These are phyloP conservation scores for Zeuzera pyrina DNA, from an alignment of 2,888 invertebrate genomes.

Conservation along the genomic window DNA sequence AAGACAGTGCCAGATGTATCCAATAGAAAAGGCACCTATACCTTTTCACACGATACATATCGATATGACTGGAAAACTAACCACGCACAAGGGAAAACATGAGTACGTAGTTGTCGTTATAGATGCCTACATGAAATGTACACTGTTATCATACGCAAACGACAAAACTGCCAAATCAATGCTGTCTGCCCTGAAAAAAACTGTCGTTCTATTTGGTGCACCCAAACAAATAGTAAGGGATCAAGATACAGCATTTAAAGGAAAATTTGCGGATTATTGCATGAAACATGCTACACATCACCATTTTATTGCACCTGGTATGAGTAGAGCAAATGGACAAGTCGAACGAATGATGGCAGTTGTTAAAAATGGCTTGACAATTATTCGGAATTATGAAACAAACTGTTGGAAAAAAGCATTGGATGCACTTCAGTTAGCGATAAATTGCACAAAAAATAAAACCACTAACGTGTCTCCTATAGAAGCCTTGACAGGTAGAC, in stretches of 20 bases:
- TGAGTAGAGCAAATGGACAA: no score
- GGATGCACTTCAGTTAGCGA: no score
- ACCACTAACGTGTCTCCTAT: constrained; percentile 12
- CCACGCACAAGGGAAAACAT: background rate
- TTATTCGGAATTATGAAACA: constrained; percentile 3
- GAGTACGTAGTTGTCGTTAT: constrained; percentile 7
- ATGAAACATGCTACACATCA: background rate
- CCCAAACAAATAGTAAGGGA: constrained; percentile 5
- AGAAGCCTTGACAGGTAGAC: constrained; percentile 11
- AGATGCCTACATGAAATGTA: constrained; percentile 5
- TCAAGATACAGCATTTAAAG: constrained; percentile 6
- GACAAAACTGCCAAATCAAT: background rate
- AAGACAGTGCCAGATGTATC: constrained; percentile 3
- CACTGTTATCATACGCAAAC: background rate
- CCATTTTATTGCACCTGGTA: no score
- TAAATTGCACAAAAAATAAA: constrained; percentile 14
- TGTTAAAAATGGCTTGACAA: constrained; percentile 2
- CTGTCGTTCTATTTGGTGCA: constrained; percentile 5
- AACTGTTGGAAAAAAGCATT: constrained; percentile 7
- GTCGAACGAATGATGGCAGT: no score
- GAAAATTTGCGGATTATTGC: constrained; percentile 3
- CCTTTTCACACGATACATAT: constrained; percentile 9
- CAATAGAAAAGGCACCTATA: constrained; percentile 4
- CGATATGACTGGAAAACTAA: constrained; percentile 9
- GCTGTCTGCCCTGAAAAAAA: background rate